These are phyloP conservation scores for Drosophila mimetica DNA, from an alignment of 2,888 invertebrate species.

Conservation along the genomic window DNA sequence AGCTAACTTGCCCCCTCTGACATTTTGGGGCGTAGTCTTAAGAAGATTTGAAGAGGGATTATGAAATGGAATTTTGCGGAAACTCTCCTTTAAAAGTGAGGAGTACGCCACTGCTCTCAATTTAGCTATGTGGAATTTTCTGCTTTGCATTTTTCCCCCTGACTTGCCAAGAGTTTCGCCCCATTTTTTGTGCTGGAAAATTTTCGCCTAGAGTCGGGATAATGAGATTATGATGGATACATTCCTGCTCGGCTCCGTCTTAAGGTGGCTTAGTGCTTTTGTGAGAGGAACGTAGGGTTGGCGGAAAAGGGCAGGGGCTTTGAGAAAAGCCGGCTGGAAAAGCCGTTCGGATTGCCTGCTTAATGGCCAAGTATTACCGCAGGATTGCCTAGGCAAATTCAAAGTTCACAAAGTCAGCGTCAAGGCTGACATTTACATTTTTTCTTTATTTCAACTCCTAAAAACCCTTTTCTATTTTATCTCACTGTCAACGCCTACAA, in stretches of 20 bases:
- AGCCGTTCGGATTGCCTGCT: conserved; percentile 40
- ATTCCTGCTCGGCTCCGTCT: conserved; percentile 37
- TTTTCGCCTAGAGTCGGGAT: conserved; percentile 38
- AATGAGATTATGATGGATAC: conserved; percentile 47
- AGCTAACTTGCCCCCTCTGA: background rate
- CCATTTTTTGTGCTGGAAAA: conserved; percentile 9
- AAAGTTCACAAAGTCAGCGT: conserved; percentile 35
- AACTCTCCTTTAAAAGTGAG: conserved; percentile 8
- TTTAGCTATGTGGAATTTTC: conserved; percentile 45
- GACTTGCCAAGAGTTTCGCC: conserved; percentile 13
- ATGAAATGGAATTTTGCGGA: conserved; percentile 8
- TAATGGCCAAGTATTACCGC: conserved; percentile 39
- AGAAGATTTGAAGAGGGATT: conserved; percentile 22
- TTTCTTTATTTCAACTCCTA: background rate
- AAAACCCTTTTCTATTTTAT: conserved; percentile 12
- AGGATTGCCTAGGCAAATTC: conserved; percentile 32
- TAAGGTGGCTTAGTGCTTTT: conserved; percentile 33
- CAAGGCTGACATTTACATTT: background rate
- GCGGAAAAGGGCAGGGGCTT: conserved; percentile 8
- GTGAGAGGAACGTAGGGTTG: background rate
- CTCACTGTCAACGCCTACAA: conserved; percentile 34
- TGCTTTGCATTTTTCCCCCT: conserved; percentile 57
- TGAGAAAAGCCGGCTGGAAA: conserved; percentile 32
- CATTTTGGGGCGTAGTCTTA: conserved; percentile 6
- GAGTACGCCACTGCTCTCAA: conserved; percentile 9